These are phyloP conservation scores for Macropis europaea DNA, from an alignment of 2,888 invertebrate genomes.

Conservation along the genomic window DNA sequence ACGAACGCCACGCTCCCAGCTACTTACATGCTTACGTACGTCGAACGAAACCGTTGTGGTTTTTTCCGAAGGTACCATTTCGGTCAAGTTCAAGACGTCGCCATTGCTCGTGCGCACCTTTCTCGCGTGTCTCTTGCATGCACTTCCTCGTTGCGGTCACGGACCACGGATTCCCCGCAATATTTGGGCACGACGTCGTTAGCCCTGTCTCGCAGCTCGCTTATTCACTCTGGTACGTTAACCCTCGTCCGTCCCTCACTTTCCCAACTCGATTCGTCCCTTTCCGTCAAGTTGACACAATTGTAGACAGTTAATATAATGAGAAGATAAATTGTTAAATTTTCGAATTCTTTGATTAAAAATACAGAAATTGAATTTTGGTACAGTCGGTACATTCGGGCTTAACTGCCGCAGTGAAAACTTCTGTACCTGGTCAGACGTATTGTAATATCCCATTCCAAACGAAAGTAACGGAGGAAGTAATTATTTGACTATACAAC, in stretches of 20 bases:
- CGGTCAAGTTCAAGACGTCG: constrained; percentile 16
- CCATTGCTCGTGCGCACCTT: constrained; percentile 5
- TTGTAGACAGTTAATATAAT: too few relatives aligned
- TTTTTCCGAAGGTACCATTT: constrained; percentile 42
- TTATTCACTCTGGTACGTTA: background rate
- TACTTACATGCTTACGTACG: background rate
- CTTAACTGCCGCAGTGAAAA: too few relatives aligned
- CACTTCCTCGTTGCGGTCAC: constrained; percentile 54
- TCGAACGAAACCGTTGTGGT: constrained; percentile 32
- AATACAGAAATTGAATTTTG: too few relatives aligned
- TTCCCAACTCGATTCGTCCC: too few relatives aligned
- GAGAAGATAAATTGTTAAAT: too few relatives aligned
- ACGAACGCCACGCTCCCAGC: constrained; percentile 8
- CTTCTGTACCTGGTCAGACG: too few relatives aligned
- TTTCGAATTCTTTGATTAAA: too few relatives aligned
- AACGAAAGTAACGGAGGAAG: too few relatives aligned
- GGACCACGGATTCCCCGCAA: constrained; percentile 16
- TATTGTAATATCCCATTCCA: too few relatives aligned
- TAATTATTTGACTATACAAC: too few relatives aligned
- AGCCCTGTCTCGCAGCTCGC: background rate
- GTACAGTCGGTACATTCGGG: too few relatives aligned
- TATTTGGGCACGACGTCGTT: constrained; percentile 14
- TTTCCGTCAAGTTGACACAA: too few relatives aligned
- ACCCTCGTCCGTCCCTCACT: background rate
- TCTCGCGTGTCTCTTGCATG: background rate